A percentile compares a stretch with the other conserved stretches of the same genome.
These are phyloP conservation scores for Acleris literana DNA, from an alignment of 2,888 invertebrate genomes.

Conservation along the genomic window DNA sequence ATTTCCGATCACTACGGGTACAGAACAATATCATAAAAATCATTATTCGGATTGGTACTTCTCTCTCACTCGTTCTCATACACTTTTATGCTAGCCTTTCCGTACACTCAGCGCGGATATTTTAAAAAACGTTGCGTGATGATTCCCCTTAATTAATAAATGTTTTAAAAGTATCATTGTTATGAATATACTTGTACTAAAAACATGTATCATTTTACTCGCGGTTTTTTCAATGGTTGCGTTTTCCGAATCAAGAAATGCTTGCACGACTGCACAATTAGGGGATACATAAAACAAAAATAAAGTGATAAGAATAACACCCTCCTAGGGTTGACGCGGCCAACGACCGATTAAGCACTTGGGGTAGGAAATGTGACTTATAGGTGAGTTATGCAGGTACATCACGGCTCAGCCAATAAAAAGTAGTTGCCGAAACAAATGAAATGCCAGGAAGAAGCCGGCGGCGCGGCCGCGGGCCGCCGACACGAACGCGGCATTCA, in stretches of 20 bases:
- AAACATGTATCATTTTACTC: no score
- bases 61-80: no score
- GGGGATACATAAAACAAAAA: constrained; percentile 13
- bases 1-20: no score
- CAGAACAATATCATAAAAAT: no score
- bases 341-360: constrained; percentile 34
- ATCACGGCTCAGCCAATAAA: constrained; percentile 42
- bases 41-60: no score
- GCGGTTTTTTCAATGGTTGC: neutral
- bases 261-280: constrained; percentile 8
- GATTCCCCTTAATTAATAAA: no score
- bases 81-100: no score
- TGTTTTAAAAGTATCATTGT: no score
- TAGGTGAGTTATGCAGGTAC: constrained; percentile 12
- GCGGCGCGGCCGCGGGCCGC: constrained; percentile 41
- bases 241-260: neutral
- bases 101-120: no score
- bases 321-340: constrained; percentile 21
- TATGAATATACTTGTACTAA: no score
- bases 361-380: constrained; percentile 25
- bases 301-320: constrained; percentile 23
- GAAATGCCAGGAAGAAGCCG: constrained; percentile 39
- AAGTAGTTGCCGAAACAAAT: constrained; percentile 44
- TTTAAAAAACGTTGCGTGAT: no score
- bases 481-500: constrained; percentile 55